Base-by-base conservation (phyloP, 2,113 vertebrate species). In the Melanocharis versteri region DNA sequence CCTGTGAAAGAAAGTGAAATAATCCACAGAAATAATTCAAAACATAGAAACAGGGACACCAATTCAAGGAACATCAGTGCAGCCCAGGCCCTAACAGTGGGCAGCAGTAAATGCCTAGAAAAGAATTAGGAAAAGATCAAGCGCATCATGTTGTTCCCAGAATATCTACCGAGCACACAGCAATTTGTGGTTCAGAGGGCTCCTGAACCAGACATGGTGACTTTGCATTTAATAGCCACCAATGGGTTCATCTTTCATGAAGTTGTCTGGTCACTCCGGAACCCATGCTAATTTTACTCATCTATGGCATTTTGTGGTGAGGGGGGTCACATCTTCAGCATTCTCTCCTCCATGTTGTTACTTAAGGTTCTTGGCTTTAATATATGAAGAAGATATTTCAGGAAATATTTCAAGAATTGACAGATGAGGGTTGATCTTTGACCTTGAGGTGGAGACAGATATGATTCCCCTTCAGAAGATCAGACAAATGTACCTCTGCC, bases 211-310 rank as follows among this genome's bases (percentile, higher is more conserved):
- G 92, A 86, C 47, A 66, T 35, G 16, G 33, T 58, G 58, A 90
- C 83, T 86, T 89, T 92, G 60, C 39, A 70, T 81, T 58, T 89
- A 89, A 86, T 58, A 89, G 64, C 9, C 60, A 57, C 79, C 94
- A 73, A 35, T 58, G 47, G 83, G 73, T 83, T 65, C 3, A 86
- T 54, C 47, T 73, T 93, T 92, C 88, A 80, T 88, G 66, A 83
- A 96, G 47, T n/a, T 73, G 79, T 88, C 85, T 83, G 90, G 85
- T 95, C 88, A 92, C 50, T 90, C 71, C 80, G 88, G 50, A 94
- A 88, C 39, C 53, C 79, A 61, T 10, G 35, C 21, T 93, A 58
- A 92, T 94, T 94, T 96, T 93, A 92, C 33, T 86, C 70, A 69
- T 80, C 85, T 85, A 47, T 50, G 89, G 35, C 21, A 58, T 91